phyloP scores from a whole-genome alignment of 2,113 vertebrate genomes.

The Nesospiza acunhae region DNA sequence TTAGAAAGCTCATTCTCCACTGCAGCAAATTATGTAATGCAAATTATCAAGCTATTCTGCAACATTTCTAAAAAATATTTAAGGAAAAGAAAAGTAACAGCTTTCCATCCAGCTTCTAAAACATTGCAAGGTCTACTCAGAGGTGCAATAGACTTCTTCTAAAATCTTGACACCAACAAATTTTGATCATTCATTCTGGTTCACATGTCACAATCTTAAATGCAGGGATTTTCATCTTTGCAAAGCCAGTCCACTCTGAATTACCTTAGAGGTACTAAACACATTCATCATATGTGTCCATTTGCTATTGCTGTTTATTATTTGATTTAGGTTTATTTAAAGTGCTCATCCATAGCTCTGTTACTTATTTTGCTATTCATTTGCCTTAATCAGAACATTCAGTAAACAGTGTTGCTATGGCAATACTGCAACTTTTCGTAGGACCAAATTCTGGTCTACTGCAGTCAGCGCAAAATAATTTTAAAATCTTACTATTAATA shows the following conservation, averaged over 20 bases:
- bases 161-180: not conserved
- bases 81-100: not conserved
- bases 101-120: not conserved
- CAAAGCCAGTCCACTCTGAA: not conserved
- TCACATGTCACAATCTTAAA: not conserved
- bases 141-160: not conserved
- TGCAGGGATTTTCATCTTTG: not conserved
- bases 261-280: not conserved
- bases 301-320: not conserved
- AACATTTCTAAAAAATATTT: not conserved
- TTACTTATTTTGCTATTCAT: slow-evolving; percentile 12
- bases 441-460: not conserved
- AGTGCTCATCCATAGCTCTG: not conserved
- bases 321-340: slow-evolving; percentile 25
- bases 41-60: not conserved
- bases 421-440: slow-evolving; percentile 37
- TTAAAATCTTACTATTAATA: not conserved
- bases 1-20: not conserved
- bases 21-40: not conserved
- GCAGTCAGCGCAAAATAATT: not conserved
- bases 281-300: not conserved
- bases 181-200: not conserved
- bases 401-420: slow-evolving; percentile 56
- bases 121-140: not conserved
- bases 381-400: slow-evolving; percentile 31